Base-by-base conservation (phyloP, 2,797 vertebrate genomes). In the Schizopygopsis malacanthus region DNA sequence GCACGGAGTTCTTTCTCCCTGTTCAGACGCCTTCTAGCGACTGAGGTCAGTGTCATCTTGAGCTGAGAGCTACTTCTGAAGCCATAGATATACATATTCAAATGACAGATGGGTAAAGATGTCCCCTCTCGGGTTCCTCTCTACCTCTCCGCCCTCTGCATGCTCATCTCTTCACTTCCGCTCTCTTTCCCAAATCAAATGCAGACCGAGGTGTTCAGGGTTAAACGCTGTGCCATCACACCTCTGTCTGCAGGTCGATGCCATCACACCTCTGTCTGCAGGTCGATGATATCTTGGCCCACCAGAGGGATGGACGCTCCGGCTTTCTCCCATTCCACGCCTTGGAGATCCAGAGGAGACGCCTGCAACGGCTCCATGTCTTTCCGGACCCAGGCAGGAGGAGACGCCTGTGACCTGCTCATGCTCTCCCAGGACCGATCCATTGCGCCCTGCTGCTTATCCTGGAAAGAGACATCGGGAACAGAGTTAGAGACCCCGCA, bases 211-310 rank as follows among this genome's bases (percentile, higher is more conserved):
- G 92, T 95, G 92, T 92, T 94, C 92, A 90, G 92, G 92, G 92
- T 94, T 87, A 91, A 90, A 89, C 90, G 92, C 89, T 78, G 89
- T 86, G 93, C 88, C 92, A 95, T 99, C 97, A 99, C 95, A 99
- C 98, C 95, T 99, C 98, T 0, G 98, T 99, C 95, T 99, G 98
- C 94, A 99, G 97, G 94, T 99, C 98, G 6, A 98, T 99, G 94
- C 88, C 92, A 95, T 99, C 97, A 99, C 95, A 99, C 98, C 95
- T 99, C 98, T 0, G 98, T 99, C 95, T 99, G 98, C 94, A 99
- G 97, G 94, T 99, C 98, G 6, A 98, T 99, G 94, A 98, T 97
- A 96, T 99, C 98, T 95, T 99, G 98, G 89, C 97, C 98, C 95
- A 98, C 97, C 91, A 99, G 92, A 2, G 98, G 98, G 90, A 99